These are phyloP conservation scores for Muscicapa adusta DNA, from an alignment of 2,113 vertebrate genomes.

Conservation along the genomic window DNA sequence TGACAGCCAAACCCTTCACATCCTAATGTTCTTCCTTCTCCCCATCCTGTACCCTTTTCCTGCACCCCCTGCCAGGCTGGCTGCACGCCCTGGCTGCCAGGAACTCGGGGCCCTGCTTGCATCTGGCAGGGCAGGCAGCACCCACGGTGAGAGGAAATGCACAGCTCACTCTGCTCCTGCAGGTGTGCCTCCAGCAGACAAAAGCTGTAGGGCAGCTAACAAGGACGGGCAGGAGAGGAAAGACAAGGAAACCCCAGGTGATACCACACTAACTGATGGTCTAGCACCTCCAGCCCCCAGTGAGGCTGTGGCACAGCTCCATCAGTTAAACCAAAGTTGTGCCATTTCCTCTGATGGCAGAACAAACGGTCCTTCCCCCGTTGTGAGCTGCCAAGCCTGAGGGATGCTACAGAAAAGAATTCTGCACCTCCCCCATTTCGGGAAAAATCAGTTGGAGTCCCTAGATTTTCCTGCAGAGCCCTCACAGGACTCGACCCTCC, in stretches of 20 bases:
- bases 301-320: neutral
- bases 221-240: neutral
- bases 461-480: neutral
- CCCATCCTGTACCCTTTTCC: neutral
- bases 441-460: neutral
- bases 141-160: neutral
- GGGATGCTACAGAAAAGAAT: neutral
- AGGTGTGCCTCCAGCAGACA: slow-evolving; percentile 1
- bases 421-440: neutral
- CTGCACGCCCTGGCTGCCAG: neutral
- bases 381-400: neutral
- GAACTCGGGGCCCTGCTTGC: neutral
- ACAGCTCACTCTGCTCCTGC: neutral
- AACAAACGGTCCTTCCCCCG: neutral
- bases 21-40: neutral
- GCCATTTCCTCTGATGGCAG: neutral
- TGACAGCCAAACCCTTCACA: neutral
- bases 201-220: neutral
- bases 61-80: neutral
- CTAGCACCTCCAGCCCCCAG: neutral
- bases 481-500: neutral
- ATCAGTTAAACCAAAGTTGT: neutral
- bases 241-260: neutral
- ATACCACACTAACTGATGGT: neutral
- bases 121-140: neutral